A percentile compares a stretch with the other conserved stretches of the same genome.
Evolutionary conservation across 2,888 invertebrate genomes (phyloP).

Genomic region (Leptura quadrifasciata): DNA sequence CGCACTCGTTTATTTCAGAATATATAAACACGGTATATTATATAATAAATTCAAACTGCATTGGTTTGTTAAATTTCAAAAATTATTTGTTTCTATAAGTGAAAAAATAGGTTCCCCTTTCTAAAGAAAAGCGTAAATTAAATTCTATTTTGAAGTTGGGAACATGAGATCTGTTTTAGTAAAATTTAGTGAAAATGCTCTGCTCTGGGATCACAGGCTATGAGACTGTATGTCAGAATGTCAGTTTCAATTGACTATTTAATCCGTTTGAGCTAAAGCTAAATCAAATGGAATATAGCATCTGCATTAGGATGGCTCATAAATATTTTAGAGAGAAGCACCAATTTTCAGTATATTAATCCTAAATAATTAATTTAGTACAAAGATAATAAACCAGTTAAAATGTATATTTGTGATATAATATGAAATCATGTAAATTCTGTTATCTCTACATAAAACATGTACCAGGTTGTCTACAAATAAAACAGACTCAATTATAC

Average conservation of each 20-base stretch:
- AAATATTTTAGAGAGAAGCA: slow-evolving; percentile 17
- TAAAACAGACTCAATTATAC: too few relatives aligned
- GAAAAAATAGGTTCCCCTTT: too few relatives aligned
- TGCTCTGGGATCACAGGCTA: background rate
- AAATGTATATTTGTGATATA: too few relatives aligned
- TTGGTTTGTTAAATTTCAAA: too few relatives aligned
- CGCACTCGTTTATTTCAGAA: too few relatives aligned
- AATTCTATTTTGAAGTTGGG: background rate
- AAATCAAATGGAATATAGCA: slow-evolving; percentile 26
- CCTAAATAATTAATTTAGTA: slow-evolving; percentile 23
- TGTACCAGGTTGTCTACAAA: too few relatives aligned
- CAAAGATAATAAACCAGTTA: slow-evolving; percentile 24
- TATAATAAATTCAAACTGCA: too few relatives aligned
- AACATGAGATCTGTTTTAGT: slow-evolving; percentile 19
- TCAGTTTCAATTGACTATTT: slow-evolving; percentile 35
- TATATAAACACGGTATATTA: too few relatives aligned
- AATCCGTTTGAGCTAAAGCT: slow-evolving; percentile 26
- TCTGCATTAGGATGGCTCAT: slow-evolving; percentile 21
- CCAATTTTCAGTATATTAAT: slow-evolving; percentile 23
- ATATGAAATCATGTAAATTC: too few relatives aligned
- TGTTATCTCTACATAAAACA: too few relatives aligned
- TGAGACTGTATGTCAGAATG: slow-evolving; percentile 20
- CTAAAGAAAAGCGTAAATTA: background rate
- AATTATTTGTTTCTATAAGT: too few relatives aligned
- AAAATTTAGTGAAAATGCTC: slow-evolving; percentile 20